Conservation (phyloP, 1,140 invertebrate species). For the Portunus trituberculatus region DNA sequence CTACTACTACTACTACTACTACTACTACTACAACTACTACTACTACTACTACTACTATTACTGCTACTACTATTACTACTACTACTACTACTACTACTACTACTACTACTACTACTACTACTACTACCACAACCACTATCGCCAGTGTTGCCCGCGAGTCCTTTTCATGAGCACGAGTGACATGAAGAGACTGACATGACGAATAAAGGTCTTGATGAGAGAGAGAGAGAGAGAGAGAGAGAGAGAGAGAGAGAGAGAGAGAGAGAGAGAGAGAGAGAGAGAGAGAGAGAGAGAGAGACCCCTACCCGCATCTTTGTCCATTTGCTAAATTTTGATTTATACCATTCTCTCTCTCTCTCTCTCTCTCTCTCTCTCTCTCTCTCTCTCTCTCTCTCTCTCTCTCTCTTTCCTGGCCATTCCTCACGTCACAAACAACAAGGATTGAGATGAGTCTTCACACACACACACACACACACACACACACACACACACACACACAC, state of each 20-base stretch:
- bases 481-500: background rate
- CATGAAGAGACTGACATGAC: background rate
- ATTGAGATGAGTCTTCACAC: background rate
- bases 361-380: too few relatives aligned
- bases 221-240: conserved; percentile 46
- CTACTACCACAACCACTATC: background rate
- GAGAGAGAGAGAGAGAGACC: conserved; percentile 9
- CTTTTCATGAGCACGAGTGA: background rate
- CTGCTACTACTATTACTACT: conserved; percentile 33
- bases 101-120: conserved; percentile 44
- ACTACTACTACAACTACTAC: background rate
- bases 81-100: conserved; percentile 42
- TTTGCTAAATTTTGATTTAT: conserved; percentile 7
- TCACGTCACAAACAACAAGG: conserved; percentile 4
- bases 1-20: background rate
- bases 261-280: conserved; percentile 42
- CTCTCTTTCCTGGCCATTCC: background rate
- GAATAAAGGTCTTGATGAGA: background rate
- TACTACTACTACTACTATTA: conserved; percentile 29
- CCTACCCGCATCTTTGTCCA: background rate
- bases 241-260: conserved; percentile 45
- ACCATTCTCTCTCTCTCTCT: too few relatives aligned
- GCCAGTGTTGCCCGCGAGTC: background rate
- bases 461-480: background rate
- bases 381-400: conserved; percentile 1